phyloP scores from a whole-genome alignment of 2,797 vertebrate genomes.

The Acipenser oxyrinchus region DNA sequence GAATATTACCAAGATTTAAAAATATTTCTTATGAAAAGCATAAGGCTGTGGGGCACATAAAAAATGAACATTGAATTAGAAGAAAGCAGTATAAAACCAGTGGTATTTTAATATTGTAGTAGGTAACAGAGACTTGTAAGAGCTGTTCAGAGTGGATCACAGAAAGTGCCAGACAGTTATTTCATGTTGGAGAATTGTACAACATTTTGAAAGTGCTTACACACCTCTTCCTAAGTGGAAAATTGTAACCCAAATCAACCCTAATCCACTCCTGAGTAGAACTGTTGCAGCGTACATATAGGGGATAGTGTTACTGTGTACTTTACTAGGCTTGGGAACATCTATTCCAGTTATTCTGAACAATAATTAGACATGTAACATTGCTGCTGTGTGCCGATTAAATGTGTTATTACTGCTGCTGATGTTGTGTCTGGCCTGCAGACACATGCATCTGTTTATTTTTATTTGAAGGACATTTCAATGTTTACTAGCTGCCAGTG shows the following conservation, averaged over 20 bases:
- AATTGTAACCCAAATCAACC: slow-evolving; percentile 25
- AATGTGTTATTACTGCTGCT: no score
- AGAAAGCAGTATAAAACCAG: slow-evolving; percentile 45
- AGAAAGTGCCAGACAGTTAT: slow-evolving; percentile 45
- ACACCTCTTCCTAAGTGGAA: slow-evolving; percentile 41
- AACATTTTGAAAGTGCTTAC: slow-evolving; percentile 35
- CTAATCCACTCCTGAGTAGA: slow-evolving; percentile 32
- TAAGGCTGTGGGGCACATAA: no score
- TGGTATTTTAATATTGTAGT: slow-evolving; percentile 39
- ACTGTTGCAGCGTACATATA: slow-evolving; percentile 22
- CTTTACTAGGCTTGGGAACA: slow-evolving; percentile 1
- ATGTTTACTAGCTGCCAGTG: neutral
- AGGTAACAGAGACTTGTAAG: slow-evolving; percentile 29
- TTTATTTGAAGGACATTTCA: no score
- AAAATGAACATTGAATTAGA: slow-evolving; percentile 36
- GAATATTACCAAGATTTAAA: no score
- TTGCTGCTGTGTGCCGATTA: neutral
- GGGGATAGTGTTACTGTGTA: neutral
- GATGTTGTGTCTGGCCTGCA: no score
- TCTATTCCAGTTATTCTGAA: neutral
- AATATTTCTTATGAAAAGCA: no score
- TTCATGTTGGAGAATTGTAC: slow-evolving; percentile 44
- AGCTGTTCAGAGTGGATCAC: slow-evolving; percentile 37
- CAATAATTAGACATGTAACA: slow-evolving; percentile 11
- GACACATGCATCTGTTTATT: no score